These are phyloP conservation scores for Hylyphantes graminicola DNA, from an alignment of 1,140 invertebrate genomes.

Conservation along the genomic window DNA sequence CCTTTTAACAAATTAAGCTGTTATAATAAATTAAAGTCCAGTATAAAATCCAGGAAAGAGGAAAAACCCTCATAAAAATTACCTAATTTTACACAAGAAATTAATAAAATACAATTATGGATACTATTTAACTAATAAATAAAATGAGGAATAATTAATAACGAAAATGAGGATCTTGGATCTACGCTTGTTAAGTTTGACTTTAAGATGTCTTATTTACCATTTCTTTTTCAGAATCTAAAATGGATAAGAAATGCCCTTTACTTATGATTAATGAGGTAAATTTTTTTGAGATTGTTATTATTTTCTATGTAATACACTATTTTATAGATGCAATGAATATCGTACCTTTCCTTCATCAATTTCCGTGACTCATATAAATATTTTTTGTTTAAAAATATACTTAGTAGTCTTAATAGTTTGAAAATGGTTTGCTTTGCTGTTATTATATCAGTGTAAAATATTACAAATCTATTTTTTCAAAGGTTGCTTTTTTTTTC, in stretches of 20 bases:
- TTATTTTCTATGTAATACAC: neutral
- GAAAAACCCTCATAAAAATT: too few species aligned
- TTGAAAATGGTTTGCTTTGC: neutral
- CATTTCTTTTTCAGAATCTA: constrained; percentile 75
- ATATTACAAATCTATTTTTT: neutral
- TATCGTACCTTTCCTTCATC: neutral
- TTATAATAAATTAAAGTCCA: neutral
- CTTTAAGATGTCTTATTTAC: constrained; percentile 12
- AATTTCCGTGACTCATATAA: too few species aligned
- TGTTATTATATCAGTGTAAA: neutral
- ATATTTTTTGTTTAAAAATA: too few species aligned
- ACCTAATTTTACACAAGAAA: too few species aligned
- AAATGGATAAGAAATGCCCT: constrained; percentile 75
- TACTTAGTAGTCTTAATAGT: neutral
- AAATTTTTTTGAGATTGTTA: constrained; percentile 30
- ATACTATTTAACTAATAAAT: too few species aligned
- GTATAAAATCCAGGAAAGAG: too few species aligned
- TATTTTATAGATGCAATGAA: neutral
- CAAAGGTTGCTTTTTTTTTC: neutral
- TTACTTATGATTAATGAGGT: constrained; percentile 76
- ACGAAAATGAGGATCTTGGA: too few species aligned
- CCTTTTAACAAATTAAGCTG: too few species aligned
- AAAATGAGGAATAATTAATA: too few species aligned
- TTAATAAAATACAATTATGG: too few species aligned
- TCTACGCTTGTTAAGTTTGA: neutral